Conservation (phyloP, 2,797 vertebrate genomes). For the Pseudochirops cupreus region DNA sequence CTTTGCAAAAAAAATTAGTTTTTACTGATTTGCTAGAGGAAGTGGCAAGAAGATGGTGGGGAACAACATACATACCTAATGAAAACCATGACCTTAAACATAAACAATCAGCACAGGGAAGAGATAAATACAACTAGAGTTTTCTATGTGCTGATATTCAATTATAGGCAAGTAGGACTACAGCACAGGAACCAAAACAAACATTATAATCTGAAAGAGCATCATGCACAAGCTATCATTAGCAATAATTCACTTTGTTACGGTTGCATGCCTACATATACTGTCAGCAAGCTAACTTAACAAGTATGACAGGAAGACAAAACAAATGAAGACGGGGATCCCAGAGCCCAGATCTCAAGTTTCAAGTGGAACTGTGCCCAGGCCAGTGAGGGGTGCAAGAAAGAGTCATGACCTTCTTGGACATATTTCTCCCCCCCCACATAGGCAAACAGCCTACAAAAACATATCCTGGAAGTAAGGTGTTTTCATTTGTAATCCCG, state of each 20-base stretch:
- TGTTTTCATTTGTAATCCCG: not conserved
- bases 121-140: not conserved
- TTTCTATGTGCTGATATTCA: not conserved
- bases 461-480: not conserved
- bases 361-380: not conserved
- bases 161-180: conserved; percentile 9
- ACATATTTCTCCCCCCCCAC: not conserved
- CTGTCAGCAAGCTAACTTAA: not conserved
- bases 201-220: conserved; percentile 47
- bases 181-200: conserved; percentile 41
- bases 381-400: not conserved
- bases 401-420: not conserved
- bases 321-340: not conserved
- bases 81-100: not conserved
- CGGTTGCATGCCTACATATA: not conserved
- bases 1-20: not conserved
- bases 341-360: not conserved
- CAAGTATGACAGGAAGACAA: conserved; percentile 54
- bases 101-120: not conserved
- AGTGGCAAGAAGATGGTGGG: not conserved
- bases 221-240: not conserved
- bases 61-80: not conserved
- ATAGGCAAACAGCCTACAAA: not conserved
- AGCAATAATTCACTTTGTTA: conserved; percentile 51
- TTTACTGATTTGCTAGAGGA: not conserved